Conservation (phyloP, 2,888 invertebrate species). For the Synergus japonicus region DNA sequence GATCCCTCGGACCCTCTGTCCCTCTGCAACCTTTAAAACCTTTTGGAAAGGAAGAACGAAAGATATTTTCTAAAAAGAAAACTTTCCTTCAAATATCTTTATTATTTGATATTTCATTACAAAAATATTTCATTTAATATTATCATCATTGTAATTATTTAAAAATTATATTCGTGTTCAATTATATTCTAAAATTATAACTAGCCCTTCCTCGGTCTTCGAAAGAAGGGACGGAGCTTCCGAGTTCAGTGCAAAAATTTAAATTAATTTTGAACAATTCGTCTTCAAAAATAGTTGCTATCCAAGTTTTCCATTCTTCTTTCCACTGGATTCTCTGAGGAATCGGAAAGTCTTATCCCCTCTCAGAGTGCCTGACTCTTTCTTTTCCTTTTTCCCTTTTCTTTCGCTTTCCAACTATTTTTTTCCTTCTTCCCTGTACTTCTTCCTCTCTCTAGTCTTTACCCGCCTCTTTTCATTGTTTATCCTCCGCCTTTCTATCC, state of each 20-base stretch:
- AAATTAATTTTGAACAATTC: background rate
- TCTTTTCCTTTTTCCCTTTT: conserved; percentile 50
- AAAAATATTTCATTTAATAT: no score
- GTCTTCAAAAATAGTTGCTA: background rate
- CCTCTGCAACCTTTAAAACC: background rate
- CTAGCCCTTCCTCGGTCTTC: no score
- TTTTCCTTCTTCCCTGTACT: conserved; percentile 40
- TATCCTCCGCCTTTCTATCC: background rate
- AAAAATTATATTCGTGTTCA: no score
- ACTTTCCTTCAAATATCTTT: no score
- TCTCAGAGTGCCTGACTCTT: conserved; percentile 45
- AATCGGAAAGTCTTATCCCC: background rate
- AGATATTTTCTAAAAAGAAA: background rate
- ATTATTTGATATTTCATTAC: no score
- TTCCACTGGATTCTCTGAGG: background rate
- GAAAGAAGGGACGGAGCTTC: no score
- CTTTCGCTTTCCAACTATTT: conserved; percentile 24
- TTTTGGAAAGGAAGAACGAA: background rate
- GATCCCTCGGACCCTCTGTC: background rate
- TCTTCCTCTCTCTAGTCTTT: background rate
- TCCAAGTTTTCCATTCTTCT: background rate
- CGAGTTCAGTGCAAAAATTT: no score
- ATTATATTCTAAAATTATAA: no score
- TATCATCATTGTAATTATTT: no score
- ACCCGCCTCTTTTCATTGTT: conserved; percentile 21